Base-by-base conservation (phyloP, 2,888 invertebrate species). In the Hemicrepidius hirtus region DNA sequence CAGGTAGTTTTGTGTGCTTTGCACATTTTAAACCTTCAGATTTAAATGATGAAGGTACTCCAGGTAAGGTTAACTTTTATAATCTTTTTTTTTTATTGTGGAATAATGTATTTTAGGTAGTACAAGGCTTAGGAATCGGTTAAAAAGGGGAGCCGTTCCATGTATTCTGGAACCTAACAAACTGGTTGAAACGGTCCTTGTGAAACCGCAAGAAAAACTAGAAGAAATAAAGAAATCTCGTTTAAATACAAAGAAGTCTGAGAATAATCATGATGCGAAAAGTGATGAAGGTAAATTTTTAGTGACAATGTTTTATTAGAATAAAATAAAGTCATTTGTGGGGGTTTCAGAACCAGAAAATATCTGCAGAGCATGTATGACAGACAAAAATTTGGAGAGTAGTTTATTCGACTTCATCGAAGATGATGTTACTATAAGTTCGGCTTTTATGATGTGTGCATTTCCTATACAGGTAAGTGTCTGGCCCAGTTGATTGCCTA, bases 1-100 rank as follows among this genome's bases (percentile, higher is more conserved):
- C 74, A 0, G 71, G 68, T 10, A 81, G 81, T 69, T 82, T 84
- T 69, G 77, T 84, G 18, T 85, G 85, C 78, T 79, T 83, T 68
- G 78, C 81, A 66, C 85, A 85, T 80, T 84, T 84, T 70, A 24
- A 69, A 7, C 46, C 62, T 16, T 13, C 24, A 10, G 46, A 63
- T 20, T 6, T 53, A 21, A 53, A 53, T 2, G 50, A 24, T 16
- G 40, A 46, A 16, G 49, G 18, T n/a, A 13, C 18, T 37, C 18
- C 35, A 41, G 41, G 50, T 62, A 16, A 49, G 32, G 9, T 57
- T 35, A 28, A 24, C 3, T 4, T 13, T 50, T 21, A 28, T n/a
- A 24, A 24, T 24, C 5, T 24, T 24, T 3, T 5, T 24, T 2
- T 24, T 24, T 2, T 24, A 5, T 24, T 24, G 2, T 24, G 24